Base-by-base conservation (phyloP, 1,140 invertebrate species). In the Aphis craccivora region DNA sequence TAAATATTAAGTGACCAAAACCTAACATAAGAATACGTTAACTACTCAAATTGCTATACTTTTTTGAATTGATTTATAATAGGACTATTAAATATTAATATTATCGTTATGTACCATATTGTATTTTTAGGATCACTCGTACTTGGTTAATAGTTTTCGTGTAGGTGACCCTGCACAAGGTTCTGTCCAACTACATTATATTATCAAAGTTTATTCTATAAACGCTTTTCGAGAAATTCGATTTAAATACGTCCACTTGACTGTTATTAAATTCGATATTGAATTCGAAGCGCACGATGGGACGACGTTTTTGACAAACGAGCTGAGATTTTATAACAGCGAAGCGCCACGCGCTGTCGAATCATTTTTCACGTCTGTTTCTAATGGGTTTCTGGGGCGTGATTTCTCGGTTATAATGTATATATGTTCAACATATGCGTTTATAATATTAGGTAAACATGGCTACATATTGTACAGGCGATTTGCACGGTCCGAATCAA, bases 221-320 rank as follows among this genome's bases (percentile, higher is more conserved):
- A 76, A 76, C 30, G 14, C 30, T n/a, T 76, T 76, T 76, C 30
- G 4, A n/a, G 4, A n/a, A 76, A 76, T 76, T 76, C n/a, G 30
- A 76, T 76, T 76, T 76, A 76, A 76, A 35, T 76, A 35, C 14
- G 30, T 76, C 60, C 30, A 76, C 60, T 76, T 76, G 60, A 76
- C 60, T 76, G 30, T 76, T 76, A 76, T 76, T 76, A 76, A 76
- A 76, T 76, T 18, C n/a, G n/a, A 76, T 76, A 76, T 76, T 76
- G 60, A 76, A 76, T 76, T 35, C 60, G n/a, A 76, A 14, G 14
- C 14, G n/a, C 30, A n/a, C 18, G 60, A n/a, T 4, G 60, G 60
- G 60, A 76, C n/a, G n/a, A 76, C 60, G 30, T 76, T 76, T 76
- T n/a, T 76, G 60, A 76, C 60, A 76, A 76, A 76, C 14, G 60